phyloP scores from a whole-genome alignment of 2,797 vertebrate genomes.

The Toxotes lorentzi region DNA sequence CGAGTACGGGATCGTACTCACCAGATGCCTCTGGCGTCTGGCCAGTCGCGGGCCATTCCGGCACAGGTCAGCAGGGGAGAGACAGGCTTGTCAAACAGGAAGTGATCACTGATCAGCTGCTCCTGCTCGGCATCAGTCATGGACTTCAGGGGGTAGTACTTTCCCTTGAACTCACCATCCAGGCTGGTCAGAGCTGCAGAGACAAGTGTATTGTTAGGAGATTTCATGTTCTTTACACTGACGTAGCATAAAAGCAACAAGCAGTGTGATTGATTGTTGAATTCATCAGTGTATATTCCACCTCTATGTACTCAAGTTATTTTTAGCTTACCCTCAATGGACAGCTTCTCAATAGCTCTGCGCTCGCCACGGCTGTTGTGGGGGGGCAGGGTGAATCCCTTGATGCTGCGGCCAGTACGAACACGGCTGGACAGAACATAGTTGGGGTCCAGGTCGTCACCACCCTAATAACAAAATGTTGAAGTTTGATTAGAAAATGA shows the following conservation, averaged over 20 bases:
- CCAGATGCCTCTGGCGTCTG: conserved; percentile 96
- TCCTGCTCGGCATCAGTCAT: conserved; percentile 97
- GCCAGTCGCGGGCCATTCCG: conserved; percentile 98
- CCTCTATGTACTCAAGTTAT: background rate
- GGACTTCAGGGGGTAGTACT: conserved; percentile 94
- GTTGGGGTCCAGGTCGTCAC: conserved; percentile 96
- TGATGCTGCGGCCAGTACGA: conserved; percentile 96
- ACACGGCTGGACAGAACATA: conserved; percentile 97
- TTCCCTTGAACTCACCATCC: conserved; percentile 95
- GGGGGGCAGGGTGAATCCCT: conserved; percentile 96
- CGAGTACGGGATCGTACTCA: conserved; percentile 65
- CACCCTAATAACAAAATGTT: conserved; percentile 85
- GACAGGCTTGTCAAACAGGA: conserved; percentile 97
- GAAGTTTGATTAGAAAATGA: conserved; percentile 1
- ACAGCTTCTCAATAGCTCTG: conserved; percentile 89
- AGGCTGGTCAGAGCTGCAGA: conserved; percentile 90
- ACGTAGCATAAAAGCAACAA: background rate
- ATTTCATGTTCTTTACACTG: background rate
- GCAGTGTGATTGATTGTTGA: background rate
- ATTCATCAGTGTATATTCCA: background rate
- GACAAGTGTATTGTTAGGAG: conserved; percentile 5
- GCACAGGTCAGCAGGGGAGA: conserved; percentile 94
- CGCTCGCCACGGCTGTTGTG: conserved; percentile 97
- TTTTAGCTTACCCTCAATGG: conserved; percentile 87
- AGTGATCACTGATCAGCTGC: conserved; percentile 96